phyloP scores from a whole-genome alignment of 2,797 vertebrate genomes.

The Lophotriccus pileatus region DNA sequence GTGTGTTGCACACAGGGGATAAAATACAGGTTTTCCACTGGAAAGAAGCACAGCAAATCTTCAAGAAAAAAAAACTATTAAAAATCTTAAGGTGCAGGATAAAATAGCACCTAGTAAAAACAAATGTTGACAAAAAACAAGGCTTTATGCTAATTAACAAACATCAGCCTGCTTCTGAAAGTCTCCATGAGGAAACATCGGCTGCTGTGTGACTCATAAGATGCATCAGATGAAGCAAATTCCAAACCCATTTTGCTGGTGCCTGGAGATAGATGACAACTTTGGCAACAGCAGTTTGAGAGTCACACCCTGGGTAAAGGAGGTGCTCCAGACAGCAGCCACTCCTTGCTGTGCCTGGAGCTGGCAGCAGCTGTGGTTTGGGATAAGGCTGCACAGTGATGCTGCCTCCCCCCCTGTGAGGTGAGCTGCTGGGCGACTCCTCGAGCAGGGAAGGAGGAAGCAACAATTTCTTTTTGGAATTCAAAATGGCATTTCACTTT shows the following conservation, averaged over 20 bases:
- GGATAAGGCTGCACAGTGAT: accelerated
- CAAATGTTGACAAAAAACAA: not conserved
- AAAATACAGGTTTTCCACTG: not conserved
- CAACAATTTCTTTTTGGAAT: not conserved
- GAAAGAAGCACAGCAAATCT: not conserved
- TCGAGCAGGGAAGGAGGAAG: not conserved
- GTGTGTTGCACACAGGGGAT: not conserved
- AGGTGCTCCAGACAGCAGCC: not conserved
- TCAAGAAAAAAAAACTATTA: not conserved
- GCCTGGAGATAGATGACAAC: not conserved
- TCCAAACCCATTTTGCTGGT: not conserved
- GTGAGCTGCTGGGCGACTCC: not conserved
- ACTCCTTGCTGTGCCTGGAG: not conserved
- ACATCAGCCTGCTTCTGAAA: not conserved
- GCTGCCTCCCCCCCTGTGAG: accelerated
- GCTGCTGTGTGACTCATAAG: not conserved
- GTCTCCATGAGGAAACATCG: not conserved
- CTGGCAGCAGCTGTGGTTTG: not conserved
- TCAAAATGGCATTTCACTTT: not conserved
- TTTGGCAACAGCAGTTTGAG: not conserved
- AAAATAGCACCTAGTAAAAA: not conserved
- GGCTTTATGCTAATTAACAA: not conserved
- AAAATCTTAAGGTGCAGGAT: not conserved
- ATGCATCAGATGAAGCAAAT: not conserved
- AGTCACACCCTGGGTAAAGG: not conserved